Evolutionary conservation across 2,113 vertebrate species (phyloP).

Genomic region (Pelodiscus sinensis): DNA sequence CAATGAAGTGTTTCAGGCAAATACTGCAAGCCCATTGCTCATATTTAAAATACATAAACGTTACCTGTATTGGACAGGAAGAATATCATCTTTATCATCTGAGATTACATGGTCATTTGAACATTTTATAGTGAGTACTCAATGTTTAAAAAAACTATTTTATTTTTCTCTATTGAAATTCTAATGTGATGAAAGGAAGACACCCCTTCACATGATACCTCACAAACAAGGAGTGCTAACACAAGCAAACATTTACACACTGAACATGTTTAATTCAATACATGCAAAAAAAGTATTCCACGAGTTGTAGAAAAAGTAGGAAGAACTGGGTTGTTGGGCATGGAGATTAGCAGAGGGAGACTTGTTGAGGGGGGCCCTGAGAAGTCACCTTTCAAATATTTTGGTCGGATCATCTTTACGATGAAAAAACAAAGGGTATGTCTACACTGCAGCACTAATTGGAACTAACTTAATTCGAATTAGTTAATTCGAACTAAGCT

Average conservation of each 20-base stretch:
- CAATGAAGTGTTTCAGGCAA: not conserved
- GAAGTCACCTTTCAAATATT: not conserved
- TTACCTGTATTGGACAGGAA: not conserved
- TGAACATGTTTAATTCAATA: accelerated
- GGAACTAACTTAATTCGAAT: too few relatives aligned
- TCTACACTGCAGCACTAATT: too few relatives aligned
- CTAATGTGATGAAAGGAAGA: not conserved
- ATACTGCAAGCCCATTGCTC: not conserved
- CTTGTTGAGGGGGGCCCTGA: not conserved
- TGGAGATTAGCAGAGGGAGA: not conserved
- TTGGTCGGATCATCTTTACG: not conserved
- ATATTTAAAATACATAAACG: not conserved
- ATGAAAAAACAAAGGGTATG: accelerated
- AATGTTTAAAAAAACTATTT: not conserved
- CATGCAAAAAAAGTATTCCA: not conserved
- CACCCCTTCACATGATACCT: not conserved
- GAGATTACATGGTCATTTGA: not conserved
- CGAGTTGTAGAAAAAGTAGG: not conserved
- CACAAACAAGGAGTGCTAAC: not conserved
- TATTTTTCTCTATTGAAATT: not conserved
- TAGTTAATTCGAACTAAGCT: too few relatives aligned
- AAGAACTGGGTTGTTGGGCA: not conserved
- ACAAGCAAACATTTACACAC: not conserved
- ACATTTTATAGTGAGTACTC: not conserved
- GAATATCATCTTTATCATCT: not conserved